Evolutionary conservation across 35 echinoderm and acorn worm genomes (phyloP).

Genomic region (Apostichopus californicus): DNA sequence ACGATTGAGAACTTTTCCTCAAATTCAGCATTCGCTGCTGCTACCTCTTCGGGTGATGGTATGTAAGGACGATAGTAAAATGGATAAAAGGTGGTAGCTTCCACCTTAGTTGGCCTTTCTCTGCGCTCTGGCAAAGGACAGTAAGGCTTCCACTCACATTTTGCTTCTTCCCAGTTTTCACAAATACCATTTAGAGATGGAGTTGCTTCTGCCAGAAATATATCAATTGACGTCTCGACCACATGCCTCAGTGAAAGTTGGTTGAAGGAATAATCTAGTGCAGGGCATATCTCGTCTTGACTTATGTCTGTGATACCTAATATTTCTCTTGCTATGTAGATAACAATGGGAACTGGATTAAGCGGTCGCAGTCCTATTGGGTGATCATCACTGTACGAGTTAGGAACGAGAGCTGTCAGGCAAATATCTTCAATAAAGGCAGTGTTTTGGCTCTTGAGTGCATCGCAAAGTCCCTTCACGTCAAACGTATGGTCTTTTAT

Average conservation of each 20-base stretch:
- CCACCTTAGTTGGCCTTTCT: too few species aligned
- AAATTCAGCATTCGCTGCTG: neutral
- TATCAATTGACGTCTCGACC: neutral
- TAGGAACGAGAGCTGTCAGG: neutral
- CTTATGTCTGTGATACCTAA: slow-evolving; percentile 31
- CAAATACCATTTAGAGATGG: neutral
- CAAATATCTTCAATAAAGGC: neutral
- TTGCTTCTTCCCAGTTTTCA: neutral
- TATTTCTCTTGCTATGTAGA: neutral
- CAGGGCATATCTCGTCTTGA: slow-evolving; percentile 2
- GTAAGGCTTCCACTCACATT: slow-evolving; percentile 28
- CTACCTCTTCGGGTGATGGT: slow-evolving; percentile 8
- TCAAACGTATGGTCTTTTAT: neutral
- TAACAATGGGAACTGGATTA: neutral
- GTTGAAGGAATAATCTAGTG: neutral
- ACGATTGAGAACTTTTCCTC: neutral
- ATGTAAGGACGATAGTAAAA: neutral
- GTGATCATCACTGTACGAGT: neutral
- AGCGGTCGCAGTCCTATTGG: neutral
- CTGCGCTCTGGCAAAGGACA: neutral
- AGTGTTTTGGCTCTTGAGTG: neutral
- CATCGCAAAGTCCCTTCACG: neutral
- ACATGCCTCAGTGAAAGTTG: neutral
- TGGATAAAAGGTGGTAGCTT: too few species aligned
- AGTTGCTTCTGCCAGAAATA: slow-evolving; percentile 1